Conservation (phyloP, 2,797 vertebrate species). For the Morus bassanus region DNA sequence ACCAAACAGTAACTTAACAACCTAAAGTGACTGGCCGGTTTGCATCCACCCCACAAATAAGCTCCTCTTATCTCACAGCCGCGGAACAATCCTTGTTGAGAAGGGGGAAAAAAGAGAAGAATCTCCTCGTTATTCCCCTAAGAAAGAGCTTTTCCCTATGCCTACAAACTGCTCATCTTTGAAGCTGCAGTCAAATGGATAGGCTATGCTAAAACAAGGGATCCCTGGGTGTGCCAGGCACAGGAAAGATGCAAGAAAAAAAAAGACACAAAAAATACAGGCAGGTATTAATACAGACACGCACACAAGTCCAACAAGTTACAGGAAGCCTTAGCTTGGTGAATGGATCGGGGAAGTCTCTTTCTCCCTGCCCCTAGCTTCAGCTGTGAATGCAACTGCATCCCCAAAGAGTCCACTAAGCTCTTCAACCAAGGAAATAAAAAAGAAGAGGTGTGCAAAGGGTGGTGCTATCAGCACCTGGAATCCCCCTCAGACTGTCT, state of each 20-base stretch:
- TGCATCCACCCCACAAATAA: constrained; percentile 37
- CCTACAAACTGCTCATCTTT: constrained; percentile 45
- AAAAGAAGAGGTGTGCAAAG: constrained; percentile 16
- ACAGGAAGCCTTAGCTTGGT: constrained; percentile 53
- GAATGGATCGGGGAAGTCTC: constrained; percentile 23
- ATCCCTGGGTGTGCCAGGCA: constrained; percentile 42
- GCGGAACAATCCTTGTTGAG: constrained; percentile 11
- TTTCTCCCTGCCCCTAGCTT: constrained; percentile 38
- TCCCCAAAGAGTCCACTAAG: not conserved
- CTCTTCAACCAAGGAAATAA: not conserved
- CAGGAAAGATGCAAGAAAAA: constrained; percentile 23
- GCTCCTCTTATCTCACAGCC: constrained; percentile 41
- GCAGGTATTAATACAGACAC: constrained; percentile 62
- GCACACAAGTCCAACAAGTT: constrained; percentile 61
- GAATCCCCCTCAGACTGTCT: constrained; percentile 37
- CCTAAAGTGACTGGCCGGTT: constrained; percentile 57
- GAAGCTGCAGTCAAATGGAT: constrained; percentile 54
- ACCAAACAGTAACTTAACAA: constrained; percentile 57
- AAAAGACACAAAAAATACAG: constrained; percentile 40
- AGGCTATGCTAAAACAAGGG: constrained; percentile 51
- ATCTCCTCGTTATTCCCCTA: constrained; percentile 16
- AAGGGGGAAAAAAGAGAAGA: not conserved
- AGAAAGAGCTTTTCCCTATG: constrained; percentile 29
- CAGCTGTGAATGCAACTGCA: constrained; percentile 1
- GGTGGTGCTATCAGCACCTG: constrained; percentile 47